Evolutionary conservation across 1,140 invertebrate species (phyloP).

Genomic region (Tyrophagus putrescentiae): DNA sequence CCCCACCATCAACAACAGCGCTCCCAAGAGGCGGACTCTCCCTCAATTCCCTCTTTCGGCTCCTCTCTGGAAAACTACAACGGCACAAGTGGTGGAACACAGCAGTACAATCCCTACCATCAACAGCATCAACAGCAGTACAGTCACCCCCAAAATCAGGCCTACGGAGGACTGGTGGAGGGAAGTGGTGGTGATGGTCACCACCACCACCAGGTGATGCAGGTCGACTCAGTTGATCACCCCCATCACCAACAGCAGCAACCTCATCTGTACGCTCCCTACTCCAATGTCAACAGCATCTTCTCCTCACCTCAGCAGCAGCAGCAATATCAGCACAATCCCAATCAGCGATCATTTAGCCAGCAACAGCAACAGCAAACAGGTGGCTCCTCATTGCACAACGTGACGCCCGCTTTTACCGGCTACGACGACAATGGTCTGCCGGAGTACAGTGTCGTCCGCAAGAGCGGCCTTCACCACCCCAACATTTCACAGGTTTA

Average conservation of each 20-base stretch:
- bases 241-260: background rate
- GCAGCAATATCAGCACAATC: conserved; percentile 3
- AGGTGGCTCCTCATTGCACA: background rate
- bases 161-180: background rate
- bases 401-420: background rate
- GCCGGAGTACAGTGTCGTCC: conserved; percentile 2
- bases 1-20: too few relatives aligned
- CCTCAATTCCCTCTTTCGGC: background rate
- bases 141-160: background rate
- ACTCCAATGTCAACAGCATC: conserved; percentile 6
- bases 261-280: background rate
- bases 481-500: conserved; percentile 14
- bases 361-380: background rate
- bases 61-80: conserved; percentile 10
- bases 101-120: background rate
- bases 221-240: background rate
- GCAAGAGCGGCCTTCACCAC: background rate
- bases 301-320: conserved; percentile 3
- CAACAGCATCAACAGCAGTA: background rate
- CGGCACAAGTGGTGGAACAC: background rate
- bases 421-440: conserved; percentile 9
- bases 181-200: background rate
- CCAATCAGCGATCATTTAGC: too few relatives aligned
- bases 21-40: too few relatives aligned
- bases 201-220: background rate